Evolutionary conservation across 1,140 invertebrate species (phyloP), one percentile per base, ranked within the genome.

Genomic region (Drosophila pruinosa): DNA sequence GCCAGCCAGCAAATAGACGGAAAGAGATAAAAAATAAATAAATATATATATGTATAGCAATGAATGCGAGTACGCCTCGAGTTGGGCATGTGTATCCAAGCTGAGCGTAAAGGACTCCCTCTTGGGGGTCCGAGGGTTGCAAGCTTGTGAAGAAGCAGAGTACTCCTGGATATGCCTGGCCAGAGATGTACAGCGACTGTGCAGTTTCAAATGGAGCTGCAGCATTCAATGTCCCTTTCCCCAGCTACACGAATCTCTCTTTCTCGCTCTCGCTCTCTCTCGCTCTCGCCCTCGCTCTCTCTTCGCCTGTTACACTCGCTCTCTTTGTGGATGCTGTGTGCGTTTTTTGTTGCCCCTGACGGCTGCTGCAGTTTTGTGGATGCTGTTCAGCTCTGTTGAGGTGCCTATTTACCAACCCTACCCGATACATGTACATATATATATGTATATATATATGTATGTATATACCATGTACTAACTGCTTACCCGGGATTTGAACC

Each of bases 401-500:
- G 28, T 45, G 12, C 34, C 34, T 58, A 58, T 59, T n/a, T 57
- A 56, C 45, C 19, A 31, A n/a, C n/a, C 17, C 36, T 47, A 41
- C 48, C n/a, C 12, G n/a, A 38, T 34, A 8, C 12, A 12, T 28
- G 19, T 45, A 58, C 24, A 53, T 39, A 24, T 47, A 22, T 50
- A 12, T 22, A 4, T 21, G 19, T 50, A 21, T 57, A 52, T 72
- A 17, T 47, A 28, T 54, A 24, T 26, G 45, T 31, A 47, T 57
- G 45, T 61, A 59, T 67, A 65, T 59, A 70, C 41, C 45, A 62
- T 36, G 28, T 64, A 72, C 52, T 34, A 61, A 61, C 47, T 63
- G 78, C 65, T 78, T 88, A 88, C 83, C 82, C 83, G 82, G 82
- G 82, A 89, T 82, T 82, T 73, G 75, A 88, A 88, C 82, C 82